A percentile compares a stretch with the other conserved stretches of the same genome.
Evolutionary conservation across 2,797 vertebrate species (phyloP).

Genomic region (Acanthopagrus latus): DNA sequence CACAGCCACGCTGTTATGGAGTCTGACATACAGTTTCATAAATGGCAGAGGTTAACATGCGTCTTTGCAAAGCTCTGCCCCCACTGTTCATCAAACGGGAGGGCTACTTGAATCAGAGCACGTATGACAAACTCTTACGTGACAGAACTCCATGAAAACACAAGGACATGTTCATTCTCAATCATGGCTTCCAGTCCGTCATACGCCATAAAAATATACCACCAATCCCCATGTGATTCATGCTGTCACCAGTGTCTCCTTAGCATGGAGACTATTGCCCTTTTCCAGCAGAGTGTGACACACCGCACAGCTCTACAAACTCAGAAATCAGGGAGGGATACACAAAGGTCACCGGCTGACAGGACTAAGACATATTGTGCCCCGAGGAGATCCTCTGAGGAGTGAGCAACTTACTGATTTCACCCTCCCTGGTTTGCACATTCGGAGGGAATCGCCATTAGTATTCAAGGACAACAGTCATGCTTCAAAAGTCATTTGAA

Average conservation of each 20-base stretch:
- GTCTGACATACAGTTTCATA: conserved; percentile 51
- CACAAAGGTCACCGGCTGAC: conserved; percentile 83
- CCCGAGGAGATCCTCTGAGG: conserved; percentile 74
- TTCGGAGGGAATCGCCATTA: conserved; percentile 54
- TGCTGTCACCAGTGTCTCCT: conserved; percentile 67
- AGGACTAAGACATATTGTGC: conserved; percentile 77
- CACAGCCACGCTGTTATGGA: conserved; percentile 51
- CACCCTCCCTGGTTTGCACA: conserved; percentile 54
- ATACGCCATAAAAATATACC: conserved; percentile 41
- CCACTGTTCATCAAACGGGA: conserved; percentile 47
- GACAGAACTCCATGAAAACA: conserved; percentile 36
- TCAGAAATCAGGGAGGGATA: conserved; percentile 75
- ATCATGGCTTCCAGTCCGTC: conserved; percentile 40
- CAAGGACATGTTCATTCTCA: conserved; percentile 43
- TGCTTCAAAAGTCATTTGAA: conserved; percentile 69
- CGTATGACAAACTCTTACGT: not conserved
- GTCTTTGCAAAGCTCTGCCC: conserved; percentile 54
- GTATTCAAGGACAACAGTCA: conserved; percentile 77
- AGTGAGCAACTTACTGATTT: conserved; percentile 74
- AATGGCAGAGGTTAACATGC: conserved; percentile 73
- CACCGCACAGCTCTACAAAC: conserved; percentile 69
- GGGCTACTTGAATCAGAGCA: conserved; percentile 20
- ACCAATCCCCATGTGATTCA: conserved; percentile 38
- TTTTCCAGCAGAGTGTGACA: conserved; percentile 68
- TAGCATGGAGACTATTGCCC: conserved; percentile 71